These are phyloP conservation scores for Papilio helenus DNA, from an alignment of 1,140 invertebrate genomes.

Conservation along the genomic window DNA sequence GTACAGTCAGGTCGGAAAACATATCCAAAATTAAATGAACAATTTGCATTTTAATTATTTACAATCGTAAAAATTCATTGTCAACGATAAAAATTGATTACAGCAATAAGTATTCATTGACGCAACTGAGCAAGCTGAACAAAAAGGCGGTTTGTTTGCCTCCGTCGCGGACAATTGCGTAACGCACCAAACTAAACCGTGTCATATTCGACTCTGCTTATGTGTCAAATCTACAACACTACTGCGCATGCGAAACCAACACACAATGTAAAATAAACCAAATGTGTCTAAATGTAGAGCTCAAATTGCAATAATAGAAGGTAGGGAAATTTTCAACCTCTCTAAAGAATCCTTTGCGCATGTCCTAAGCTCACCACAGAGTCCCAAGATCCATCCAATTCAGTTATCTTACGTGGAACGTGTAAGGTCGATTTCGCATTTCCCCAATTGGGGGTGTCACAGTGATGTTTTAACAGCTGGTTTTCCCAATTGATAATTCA, in stretches of 20 bases:
- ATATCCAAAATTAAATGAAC: not conserved
- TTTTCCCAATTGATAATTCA: conserved; percentile 76
- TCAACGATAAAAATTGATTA: conserved; percentile 17
- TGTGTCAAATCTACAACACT: conserved; percentile 30
- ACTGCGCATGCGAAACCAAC: conserved; percentile 17
- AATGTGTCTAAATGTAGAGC: not conserved
- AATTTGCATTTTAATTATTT: not conserved
- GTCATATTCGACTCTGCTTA: conserved; percentile 27
- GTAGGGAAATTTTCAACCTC: not conserved
- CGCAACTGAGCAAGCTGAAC: not conserved
- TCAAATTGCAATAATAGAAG: not conserved
- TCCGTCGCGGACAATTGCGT: conserved; percentile 16
- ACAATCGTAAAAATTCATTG: not conserved
- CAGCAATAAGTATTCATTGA: conserved; percentile 13
- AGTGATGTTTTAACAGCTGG: conserved; percentile 76
- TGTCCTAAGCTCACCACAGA: conserved; percentile 50
- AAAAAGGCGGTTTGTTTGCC: conserved; percentile 14
- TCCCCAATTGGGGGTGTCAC: conserved; percentile 50
- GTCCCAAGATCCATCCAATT: conserved; percentile 45
- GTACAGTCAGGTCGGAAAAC: no score
- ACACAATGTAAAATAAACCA: not conserved
- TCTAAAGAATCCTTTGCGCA: conserved; percentile 32
- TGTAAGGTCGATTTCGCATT: conserved; percentile 60
- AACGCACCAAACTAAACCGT: conserved; percentile 27
- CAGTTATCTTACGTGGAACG: conserved; percentile 51